A percentile compares a stretch with the other conserved stretches of the same genome.
Evolutionary conservation across 2,888 invertebrate genomes (phyloP).

Genomic region (Octonoba sinensis): DNA sequence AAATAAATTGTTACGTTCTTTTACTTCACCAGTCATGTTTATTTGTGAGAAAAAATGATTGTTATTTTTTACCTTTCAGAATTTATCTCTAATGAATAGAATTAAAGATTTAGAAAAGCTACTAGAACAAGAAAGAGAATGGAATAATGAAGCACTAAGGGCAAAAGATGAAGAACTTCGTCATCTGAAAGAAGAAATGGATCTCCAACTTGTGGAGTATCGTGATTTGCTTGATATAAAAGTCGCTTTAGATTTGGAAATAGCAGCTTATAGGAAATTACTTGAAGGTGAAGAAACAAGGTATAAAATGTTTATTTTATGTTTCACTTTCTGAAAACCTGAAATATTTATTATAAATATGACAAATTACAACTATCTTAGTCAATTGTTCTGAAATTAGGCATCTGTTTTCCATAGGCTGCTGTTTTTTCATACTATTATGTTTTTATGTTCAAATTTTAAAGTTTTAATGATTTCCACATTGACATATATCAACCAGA

Average conservation of each 20-base stretch:
- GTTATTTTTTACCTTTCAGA: constrained; percentile 66
- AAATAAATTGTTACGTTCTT: too few species aligned
- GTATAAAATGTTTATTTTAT: constrained; percentile 4
- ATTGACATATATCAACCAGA: too few species aligned
- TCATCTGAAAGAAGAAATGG: constrained; percentile 87
- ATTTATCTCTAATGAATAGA: constrained; percentile 74
- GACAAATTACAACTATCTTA: too few species aligned
- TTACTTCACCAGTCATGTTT: too few species aligned
- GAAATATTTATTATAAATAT: too few species aligned
- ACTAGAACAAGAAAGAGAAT: constrained; percentile 83
- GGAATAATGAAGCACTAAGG: constrained; percentile 77
- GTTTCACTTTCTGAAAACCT: background rate
- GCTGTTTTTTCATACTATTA: too few species aligned
- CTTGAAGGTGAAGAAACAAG: constrained; percentile 85
- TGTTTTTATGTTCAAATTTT: too few species aligned
- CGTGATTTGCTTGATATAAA: constrained; percentile 98
- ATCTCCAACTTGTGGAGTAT: constrained; percentile 90
- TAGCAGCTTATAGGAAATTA: constrained; percentile 84
- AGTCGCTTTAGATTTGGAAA: constrained; percentile 89
- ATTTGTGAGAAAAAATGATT: too few species aligned
- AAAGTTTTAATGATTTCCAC: too few species aligned
- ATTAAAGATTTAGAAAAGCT: constrained; percentile 85
- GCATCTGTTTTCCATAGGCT: background rate
- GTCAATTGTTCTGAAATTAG: too few species aligned
- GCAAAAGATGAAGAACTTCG: constrained; percentile 83